Evolutionary conservation across 2,113 vertebrate genomes (phyloP).

Genomic region (Protobothrops mucrosquamatus): DNA sequence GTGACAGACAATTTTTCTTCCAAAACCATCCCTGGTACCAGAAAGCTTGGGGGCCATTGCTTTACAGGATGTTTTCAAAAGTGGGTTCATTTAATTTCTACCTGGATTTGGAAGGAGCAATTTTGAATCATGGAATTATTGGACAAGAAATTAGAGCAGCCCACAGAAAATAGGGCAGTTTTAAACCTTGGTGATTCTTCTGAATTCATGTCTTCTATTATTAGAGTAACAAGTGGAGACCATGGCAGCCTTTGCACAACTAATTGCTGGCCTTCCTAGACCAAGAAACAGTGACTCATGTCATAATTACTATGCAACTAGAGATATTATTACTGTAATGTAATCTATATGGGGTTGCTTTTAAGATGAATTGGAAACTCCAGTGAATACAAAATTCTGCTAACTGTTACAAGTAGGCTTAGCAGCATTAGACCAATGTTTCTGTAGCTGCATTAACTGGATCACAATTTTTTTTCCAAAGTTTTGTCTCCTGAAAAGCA

Average conservation of each 20-base stretch:
- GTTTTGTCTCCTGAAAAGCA: too few relatives aligned
- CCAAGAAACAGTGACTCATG: not conserved
- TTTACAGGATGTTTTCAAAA: not conserved
- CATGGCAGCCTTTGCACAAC: not conserved
- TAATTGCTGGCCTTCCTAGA: not conserved
- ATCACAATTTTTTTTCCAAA: too few relatives aligned
- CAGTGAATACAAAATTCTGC: not conserved
- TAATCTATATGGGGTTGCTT: not conserved
- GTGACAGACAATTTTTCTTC: too few relatives aligned
- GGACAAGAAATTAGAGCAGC: not conserved
- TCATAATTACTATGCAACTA: not conserved
- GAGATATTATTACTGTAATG: not conserved
- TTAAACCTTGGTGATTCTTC: not conserved
- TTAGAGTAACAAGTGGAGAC: not conserved
- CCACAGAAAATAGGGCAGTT: not conserved
- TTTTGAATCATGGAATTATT: not conserved
- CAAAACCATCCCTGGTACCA: too few relatives aligned
- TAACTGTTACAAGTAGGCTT: not conserved
- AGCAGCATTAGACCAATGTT: not conserved
- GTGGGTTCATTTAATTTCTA: not conserved
- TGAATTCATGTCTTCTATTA: not conserved
- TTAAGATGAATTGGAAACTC: not conserved
- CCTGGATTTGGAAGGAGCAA: not conserved
- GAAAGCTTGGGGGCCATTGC: too few relatives aligned
- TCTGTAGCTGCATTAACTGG: not conserved